These are phyloP conservation scores for Pristis pectinata DNA, from an alignment of 2,797 vertebrate species.

Conservation along the genomic window DNA sequence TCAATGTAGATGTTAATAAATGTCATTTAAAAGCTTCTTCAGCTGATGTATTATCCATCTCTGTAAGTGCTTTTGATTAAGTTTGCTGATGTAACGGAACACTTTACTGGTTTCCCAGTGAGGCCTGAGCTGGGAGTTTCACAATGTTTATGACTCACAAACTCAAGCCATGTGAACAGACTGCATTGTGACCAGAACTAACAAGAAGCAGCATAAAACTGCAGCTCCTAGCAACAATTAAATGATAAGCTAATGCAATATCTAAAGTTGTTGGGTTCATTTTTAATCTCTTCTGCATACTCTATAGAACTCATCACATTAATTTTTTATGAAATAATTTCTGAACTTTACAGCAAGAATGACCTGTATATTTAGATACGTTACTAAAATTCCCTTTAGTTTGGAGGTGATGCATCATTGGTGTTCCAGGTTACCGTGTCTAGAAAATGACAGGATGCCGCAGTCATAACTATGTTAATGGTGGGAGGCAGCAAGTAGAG, in stretches of 20 bases:
- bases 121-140: not conserved
- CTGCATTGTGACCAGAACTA: constrained; percentile 13
- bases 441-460: not conserved
- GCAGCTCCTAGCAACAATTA: not conserved
- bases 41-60: constrained; percentile 27
- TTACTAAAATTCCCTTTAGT: too few species aligned
- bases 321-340: not conserved
- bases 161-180: not conserved
- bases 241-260: constrained; percentile 17
- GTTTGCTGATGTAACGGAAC: constrained; percentile 30
- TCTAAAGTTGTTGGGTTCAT: constrained; percentile 16
- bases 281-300: not conserved
- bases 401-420: not conserved
- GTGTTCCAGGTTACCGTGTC: too few species aligned
- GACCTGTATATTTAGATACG: not conserved
- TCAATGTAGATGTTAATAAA: constrained; percentile 15
- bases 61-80: constrained; percentile 35
- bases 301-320: too few species aligned
- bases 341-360: not conserved
- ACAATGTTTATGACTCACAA: constrained; percentile 25
- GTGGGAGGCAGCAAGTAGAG: not conserved
- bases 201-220: not conserved
- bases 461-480: too few species aligned
- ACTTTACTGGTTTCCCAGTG: constrained; percentile 11
- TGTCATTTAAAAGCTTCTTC: constrained; percentile 27